Evolutionary conservation across 2,113 vertebrate species (phyloP).

Genomic region (Actinemys pallida): DNA sequence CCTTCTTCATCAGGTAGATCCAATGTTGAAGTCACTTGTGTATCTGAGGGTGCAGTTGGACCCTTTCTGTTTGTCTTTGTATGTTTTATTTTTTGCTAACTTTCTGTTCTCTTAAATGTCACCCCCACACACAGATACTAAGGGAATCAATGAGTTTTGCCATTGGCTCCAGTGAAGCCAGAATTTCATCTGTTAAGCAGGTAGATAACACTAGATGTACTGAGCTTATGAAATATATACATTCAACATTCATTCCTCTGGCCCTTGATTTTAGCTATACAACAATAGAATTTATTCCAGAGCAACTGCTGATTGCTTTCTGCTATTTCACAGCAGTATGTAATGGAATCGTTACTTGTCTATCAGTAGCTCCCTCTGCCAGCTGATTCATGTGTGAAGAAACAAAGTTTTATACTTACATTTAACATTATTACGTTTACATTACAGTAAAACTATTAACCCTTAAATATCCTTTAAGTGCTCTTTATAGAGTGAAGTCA

Average conservation of each 20-base stretch:
- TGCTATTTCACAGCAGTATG: background rate
- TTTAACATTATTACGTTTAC: background rate
- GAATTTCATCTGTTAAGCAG: background rate
- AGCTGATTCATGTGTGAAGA: background rate
- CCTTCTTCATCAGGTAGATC: background rate
- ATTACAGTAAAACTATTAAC: background rate
- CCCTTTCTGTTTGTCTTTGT: rapidly evolving
- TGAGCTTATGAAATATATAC: background rate
- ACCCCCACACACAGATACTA: background rate
- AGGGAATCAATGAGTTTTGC: background rate
- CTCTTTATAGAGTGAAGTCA: background rate
- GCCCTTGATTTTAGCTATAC: background rate
- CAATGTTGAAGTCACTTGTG: rapidly evolving
- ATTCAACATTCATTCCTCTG: background rate
- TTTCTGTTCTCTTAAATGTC: too few species aligned
- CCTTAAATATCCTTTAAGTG: background rate
- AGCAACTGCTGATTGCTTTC: background rate
- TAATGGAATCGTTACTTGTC: background rate
- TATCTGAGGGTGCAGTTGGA: background rate
- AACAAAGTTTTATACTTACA: background rate
- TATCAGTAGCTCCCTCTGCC: background rate
- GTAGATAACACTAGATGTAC: background rate
- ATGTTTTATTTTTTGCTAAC: background rate
- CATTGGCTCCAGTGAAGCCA: background rate
- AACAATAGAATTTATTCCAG: background rate